phyloP scores from a whole-genome alignment of 2,797 vertebrate genomes.

The Pseudomugil gertrudae region DNA sequence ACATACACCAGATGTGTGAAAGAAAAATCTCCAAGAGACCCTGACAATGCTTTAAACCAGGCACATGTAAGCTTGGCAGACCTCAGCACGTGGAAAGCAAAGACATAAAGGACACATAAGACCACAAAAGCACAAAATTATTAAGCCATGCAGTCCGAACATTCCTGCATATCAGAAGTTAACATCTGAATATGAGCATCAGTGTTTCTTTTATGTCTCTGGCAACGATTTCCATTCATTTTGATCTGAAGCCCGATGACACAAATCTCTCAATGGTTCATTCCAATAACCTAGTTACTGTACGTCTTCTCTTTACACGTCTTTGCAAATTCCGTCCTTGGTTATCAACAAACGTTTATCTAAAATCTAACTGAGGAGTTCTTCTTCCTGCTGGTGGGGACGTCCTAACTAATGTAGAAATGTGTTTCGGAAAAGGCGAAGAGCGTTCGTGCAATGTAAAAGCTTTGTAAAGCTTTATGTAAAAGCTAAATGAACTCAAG shows the following conservation, averaged over 20 bases:
- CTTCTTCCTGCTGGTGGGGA: background rate
- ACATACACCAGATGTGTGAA: slow-evolving; percentile 10
- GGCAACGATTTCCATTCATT: background rate
- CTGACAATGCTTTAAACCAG: slow-evolving; percentile 5
- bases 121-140: slow-evolving; percentile 57
- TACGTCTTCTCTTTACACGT: background rate
- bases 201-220: background rate
- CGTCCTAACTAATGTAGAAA: background rate
- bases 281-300: background rate
- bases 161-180: background rate
- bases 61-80: slow-evolving; percentile 3
- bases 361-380: background rate
- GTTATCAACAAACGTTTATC: background rate
- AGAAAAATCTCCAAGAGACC: slow-evolving; percentile 10
- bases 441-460: background rate
- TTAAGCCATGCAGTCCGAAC: slow-evolving; percentile 68
- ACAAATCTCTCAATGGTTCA: background rate
- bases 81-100: slow-evolving; percentile 28
- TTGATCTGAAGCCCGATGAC: background rate
- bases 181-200: slow-evolving; percentile 10
- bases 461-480: no score
- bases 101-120: slow-evolving; percentile 42
- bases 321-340: background rate
- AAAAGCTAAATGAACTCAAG: background rate
- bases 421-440: background rate